phyloP scores from a whole-genome alignment of 2,888 invertebrate genomes.

The Nemotelus pantherinus region DNA sequence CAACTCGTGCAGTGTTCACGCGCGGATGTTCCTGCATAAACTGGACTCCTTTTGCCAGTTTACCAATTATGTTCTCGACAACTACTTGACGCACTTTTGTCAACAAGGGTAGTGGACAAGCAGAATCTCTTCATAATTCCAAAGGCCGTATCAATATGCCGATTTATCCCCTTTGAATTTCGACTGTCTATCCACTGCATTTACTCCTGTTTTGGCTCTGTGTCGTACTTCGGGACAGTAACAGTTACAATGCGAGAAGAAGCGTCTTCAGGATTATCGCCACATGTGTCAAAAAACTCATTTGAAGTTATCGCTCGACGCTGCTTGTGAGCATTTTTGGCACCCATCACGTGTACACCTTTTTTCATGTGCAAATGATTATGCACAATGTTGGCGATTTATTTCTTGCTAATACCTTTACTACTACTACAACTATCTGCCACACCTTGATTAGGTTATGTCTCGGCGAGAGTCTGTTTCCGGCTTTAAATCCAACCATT shows the following conservation, averaged over 20 bases:
- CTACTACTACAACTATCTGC: no score
- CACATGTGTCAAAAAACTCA: not conserved
- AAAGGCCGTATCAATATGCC: not conserved
- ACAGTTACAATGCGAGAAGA: no score
- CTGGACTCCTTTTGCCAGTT: not conserved
- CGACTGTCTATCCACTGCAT: no score
- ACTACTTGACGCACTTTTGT: not conserved
- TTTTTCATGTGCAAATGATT: not conserved
- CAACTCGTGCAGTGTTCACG: not conserved
- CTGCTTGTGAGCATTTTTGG: not conserved
- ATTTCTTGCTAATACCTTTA: no score
- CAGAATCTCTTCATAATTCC: no score
- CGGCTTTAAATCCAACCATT: no score
- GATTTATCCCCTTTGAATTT: no score
- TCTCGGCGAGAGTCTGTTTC: no score
- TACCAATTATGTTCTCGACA: not conserved
- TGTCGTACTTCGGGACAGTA: no score
- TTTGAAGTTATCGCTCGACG: not conserved
- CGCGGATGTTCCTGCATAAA: not conserved
- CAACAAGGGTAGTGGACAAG: not conserved
- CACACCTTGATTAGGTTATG: no score
- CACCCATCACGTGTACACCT: not conserved
- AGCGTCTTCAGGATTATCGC: not conserved
- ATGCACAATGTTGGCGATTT: no score
- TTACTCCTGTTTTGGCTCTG: no score